Evolutionary conservation across 1,140 invertebrate species (phyloP).

Genomic region (Thrips palmi): DNA sequence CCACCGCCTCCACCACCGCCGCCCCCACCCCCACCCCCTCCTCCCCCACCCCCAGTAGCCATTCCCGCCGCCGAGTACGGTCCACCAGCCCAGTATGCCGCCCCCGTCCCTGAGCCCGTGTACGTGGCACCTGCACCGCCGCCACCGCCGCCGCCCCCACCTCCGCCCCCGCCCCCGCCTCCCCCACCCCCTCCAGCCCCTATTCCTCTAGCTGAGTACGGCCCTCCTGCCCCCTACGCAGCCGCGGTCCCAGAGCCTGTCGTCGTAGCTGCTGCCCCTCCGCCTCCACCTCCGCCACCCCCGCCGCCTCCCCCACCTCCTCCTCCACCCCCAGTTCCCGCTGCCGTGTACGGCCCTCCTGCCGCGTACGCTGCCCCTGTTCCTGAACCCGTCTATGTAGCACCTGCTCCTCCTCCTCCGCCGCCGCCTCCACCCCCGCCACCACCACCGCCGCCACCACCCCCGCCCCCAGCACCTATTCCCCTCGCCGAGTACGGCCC

Average conservation of each 20-base stretch:
- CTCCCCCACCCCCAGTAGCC: background rate
- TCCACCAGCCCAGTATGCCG: no score
- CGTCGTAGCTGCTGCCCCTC: no score
- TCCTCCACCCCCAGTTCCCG: no score
- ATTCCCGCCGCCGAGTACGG: no score
- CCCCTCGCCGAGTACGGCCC: no score
- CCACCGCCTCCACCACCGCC: background rate
- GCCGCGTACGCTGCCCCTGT: no score
- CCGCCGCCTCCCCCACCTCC: no score
- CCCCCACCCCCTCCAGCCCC: background rate
- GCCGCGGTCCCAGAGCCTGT: no score
- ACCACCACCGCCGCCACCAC: background rate
- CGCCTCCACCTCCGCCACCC: no score
- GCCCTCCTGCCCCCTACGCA: background rate
- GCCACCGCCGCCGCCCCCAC: background rate
- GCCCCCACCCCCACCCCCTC: background rate
- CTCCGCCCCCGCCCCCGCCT: background rate
- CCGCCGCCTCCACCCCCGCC: background rate
- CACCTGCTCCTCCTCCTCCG: background rate
- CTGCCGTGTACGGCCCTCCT: no score
- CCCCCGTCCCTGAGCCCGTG: background rate
- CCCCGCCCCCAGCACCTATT: conserved; percentile 1
- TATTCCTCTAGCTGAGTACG: background rate
- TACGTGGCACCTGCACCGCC: background rate
- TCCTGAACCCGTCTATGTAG: background rate